Evolutionary conservation across 2,888 invertebrate genomes (phyloP).

Genomic region (Tuberolachnus salignus): DNA sequence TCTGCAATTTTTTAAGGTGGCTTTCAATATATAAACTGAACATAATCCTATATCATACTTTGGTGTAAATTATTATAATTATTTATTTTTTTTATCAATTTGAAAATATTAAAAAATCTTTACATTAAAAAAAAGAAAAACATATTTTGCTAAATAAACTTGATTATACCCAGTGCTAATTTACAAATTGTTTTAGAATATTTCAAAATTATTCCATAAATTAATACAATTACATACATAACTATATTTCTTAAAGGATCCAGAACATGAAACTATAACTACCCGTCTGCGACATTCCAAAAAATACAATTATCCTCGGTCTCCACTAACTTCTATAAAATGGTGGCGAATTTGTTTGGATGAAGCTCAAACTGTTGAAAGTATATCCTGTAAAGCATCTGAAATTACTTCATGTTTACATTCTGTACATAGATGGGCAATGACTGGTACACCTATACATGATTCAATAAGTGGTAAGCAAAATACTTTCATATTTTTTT

Average conservation of each 20-base stretch:
- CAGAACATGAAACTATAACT: constrained; percentile 32
- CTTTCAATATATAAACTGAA: no score
- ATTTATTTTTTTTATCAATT: no score
- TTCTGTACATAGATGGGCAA: constrained; percentile 74
- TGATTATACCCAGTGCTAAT: no score
- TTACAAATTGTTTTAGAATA: no score
- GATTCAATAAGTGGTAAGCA: constrained; percentile 66
- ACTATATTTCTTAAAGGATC: constrained; percentile 54
- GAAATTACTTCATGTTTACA: constrained; percentile 69
- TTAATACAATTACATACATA: constrained; percentile 12
- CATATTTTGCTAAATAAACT: no score
- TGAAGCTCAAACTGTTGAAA: constrained; percentile 81
- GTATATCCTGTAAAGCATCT: constrained; percentile 67
- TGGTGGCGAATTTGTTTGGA: constrained; percentile 82
- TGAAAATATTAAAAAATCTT: no score
- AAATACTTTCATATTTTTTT: neutral
- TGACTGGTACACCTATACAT: constrained; percentile 77
- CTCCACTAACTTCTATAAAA: constrained; percentile 72
- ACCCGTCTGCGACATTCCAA: constrained; percentile 67
- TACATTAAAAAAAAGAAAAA: no score
- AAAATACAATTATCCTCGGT: constrained; percentile 69
- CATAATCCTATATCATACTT: no score
- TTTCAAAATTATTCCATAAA: no score
- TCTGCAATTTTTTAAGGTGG: no score
- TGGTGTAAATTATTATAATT: no score